A percentile compares a stretch with the other conserved stretches of the same genome.
Conservation (phyloP, 2,888 invertebrate genomes). For the Ophioninae sp. region DNA sequence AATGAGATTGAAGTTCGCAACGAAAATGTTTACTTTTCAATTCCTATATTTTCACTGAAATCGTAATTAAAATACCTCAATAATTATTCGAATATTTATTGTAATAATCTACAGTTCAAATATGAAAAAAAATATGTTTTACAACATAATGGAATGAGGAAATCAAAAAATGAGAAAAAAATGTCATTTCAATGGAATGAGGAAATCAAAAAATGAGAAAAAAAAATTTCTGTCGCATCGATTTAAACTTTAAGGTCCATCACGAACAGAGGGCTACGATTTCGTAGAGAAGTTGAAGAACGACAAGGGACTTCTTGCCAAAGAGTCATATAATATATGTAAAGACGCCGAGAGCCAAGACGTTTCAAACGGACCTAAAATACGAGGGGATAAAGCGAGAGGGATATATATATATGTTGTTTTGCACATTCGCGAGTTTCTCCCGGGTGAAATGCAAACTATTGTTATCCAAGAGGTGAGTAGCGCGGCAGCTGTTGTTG, state of each 20-base stretch:
- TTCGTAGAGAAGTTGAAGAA: constrained; percentile 4
- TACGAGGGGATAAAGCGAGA: not conserved
- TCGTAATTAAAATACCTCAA: too few relatives aligned
- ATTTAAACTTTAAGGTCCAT: not conserved
- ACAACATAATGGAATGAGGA: too few relatives aligned
- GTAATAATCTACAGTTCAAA: too few relatives aligned
- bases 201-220: too few relatives aligned
- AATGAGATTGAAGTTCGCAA: too few relatives aligned
- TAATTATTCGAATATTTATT: too few relatives aligned
- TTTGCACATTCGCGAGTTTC: constrained; percentile 69
- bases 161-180: too few relatives aligned
- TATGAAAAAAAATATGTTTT: too few relatives aligned
- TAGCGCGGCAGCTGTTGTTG: constrained; percentile 57
- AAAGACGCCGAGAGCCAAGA: not conserved
- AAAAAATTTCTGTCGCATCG: not conserved
- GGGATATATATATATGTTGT: not conserved
- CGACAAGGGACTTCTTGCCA: not conserved
- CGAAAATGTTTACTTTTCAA: too few relatives aligned
- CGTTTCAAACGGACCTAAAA: not conserved
- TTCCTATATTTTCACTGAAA: too few relatives aligned
- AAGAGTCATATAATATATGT: not conserved
- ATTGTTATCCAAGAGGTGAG: constrained; percentile 66
- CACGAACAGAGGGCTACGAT: not conserved
- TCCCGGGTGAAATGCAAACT: constrained; percentile 75
- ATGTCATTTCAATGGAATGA: too few relatives aligned